Conservation (phyloP, 2,113 vertebrate genomes). For the Pithys albifrons region DNA sequence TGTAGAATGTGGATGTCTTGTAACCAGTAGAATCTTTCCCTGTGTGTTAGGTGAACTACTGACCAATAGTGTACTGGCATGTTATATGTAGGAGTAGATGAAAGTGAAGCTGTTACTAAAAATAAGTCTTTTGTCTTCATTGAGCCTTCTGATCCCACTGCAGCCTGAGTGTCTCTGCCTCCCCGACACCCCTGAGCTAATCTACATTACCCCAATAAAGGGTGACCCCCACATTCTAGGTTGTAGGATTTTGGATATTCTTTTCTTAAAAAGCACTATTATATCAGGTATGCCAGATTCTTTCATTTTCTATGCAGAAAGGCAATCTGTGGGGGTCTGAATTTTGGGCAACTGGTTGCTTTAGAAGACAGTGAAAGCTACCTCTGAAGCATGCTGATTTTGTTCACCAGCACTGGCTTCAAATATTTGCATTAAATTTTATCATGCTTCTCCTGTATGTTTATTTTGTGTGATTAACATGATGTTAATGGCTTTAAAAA, state of each 20-base stretch:
- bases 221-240: too few species aligned
- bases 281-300: neutral
- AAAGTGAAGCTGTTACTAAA: too few species aligned
- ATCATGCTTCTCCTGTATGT: neutral
- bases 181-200: too few species aligned
- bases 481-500: neutral
- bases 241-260: neutral
- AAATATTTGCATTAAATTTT: neutral
- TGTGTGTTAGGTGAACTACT: too few species aligned
- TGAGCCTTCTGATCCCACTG: too few species aligned
- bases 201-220: too few species aligned
- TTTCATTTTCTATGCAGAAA: neutral
- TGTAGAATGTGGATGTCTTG: too few species aligned
- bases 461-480: neutral
- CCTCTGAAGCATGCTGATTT: neutral
- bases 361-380: neutral
- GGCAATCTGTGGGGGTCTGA: rapidly evolving
- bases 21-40: too few species aligned
- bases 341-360: neutral
- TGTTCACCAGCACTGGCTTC: neutral
- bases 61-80: too few species aligned
- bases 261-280: neutral
- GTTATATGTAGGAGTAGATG: too few species aligned
- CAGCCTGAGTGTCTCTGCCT: too few species aligned
- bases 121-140: too few species aligned